Conservation (phyloP, 2,888 invertebrate species). For the Terebella lapidaria region DNA sequence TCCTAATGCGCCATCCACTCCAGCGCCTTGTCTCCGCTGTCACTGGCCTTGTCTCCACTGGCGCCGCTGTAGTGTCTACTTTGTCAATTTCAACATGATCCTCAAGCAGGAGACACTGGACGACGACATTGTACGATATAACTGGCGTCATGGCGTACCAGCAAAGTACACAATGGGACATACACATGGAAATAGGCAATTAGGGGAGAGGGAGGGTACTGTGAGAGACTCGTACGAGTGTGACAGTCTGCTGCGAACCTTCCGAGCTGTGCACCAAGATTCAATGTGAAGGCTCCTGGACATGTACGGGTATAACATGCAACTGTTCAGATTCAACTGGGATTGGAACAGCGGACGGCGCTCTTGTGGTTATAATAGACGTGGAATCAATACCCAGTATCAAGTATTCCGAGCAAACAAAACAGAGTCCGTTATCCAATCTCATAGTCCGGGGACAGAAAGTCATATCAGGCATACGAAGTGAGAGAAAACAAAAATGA, state of each 20-base stretch:
- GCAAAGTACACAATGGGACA: not conserved
- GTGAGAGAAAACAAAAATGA: no score
- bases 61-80: not conserved
- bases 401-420: no score
- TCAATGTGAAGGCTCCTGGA: not conserved
- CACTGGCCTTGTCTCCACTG: not conserved
- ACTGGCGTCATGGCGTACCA: not conserved
- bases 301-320: not conserved
- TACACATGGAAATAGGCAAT: not conserved
- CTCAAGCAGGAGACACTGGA: not conserved
- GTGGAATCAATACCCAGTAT: no score
- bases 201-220: not conserved
- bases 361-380: no score
- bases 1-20: not conserved
- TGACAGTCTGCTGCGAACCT: not conserved
- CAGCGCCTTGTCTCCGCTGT: not conserved
- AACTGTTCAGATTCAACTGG: constrained; percentile 1
- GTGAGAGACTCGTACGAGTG: not conserved
- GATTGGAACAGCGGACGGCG: not conserved
- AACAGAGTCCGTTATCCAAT: no score
- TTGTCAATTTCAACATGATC: not conserved
- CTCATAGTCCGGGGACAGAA: no score
- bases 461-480: no score
- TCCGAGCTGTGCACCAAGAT: not conserved
- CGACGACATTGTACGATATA: not conserved